These are phyloP conservation scores for Cariama cristata DNA, from an alignment of 2,113 vertebrate genomes.

Conservation along the genomic window DNA sequence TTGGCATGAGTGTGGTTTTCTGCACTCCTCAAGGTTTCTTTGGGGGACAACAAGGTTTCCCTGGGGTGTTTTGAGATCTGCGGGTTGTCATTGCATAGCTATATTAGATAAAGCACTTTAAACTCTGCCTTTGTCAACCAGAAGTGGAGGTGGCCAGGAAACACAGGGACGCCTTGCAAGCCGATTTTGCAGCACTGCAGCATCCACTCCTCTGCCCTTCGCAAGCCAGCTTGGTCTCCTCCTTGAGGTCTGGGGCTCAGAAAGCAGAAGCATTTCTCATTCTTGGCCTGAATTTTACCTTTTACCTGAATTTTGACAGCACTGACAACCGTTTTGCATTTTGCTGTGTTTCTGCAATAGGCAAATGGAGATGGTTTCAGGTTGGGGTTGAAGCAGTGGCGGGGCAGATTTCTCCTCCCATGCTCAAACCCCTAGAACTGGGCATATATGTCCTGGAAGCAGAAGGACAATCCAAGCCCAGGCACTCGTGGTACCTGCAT, in stretches of 20 bases:
- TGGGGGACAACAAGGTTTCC: neutral
- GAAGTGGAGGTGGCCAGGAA: neutral
- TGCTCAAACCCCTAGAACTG: neutral
- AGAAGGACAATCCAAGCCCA: neutral
- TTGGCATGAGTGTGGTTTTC: fast-evolving
- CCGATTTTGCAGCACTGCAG: neutral
- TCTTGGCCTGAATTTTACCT: neutral
- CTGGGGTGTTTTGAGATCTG: neutral
- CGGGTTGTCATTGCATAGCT: fast-evolving
- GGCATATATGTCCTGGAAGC: neutral
- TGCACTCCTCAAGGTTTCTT: neutral
- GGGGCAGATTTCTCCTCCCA: neutral
- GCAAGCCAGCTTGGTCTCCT: neutral
- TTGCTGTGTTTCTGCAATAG: neutral
- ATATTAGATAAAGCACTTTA: neutral
- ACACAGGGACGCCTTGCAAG: neutral
- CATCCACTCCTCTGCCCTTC: neutral
- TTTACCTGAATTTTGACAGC: neutral
- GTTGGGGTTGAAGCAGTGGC: neutral
- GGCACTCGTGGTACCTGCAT: fast-evolving
- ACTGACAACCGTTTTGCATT: neutral
- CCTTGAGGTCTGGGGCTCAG: neutral
- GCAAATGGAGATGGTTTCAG: neutral
- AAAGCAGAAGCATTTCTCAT: neutral
- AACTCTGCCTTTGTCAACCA: neutral